Base-by-base conservation (phyloP, 2,888 invertebrate genomes). In the Papilio protenor region DNA sequence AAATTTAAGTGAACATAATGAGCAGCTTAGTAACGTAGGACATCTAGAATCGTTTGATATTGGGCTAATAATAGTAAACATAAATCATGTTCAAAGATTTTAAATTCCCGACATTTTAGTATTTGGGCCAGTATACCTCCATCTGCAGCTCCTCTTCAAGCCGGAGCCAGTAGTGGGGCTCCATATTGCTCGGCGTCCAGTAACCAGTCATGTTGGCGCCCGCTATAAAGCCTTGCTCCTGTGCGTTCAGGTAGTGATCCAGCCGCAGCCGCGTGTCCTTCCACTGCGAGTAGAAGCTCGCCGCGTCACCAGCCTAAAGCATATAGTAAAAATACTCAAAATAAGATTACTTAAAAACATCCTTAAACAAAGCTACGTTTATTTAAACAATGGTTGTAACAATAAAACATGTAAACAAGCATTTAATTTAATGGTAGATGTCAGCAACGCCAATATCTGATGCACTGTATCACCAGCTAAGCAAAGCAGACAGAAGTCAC, bases 181-280 rank as follows among this genome's bases (percentile, higher is more conserved):
- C 94, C 83, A 89, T 84, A 84, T 93, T 93, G 86, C 87, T 87
- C 3, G 93, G 86, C 0, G 81, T 81, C 94, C 94, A 93, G 85
- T 86, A 89, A 70, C 94, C 94, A 1, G 94, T 85, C 94, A 94
- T 94, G 86, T 94, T 94, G 81, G 89, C 87, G 40, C 93, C 94
- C 3, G 94, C 94, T 18, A 92, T 76, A 82, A 72, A 78, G n/a
- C 94, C 94, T 83, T 90, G 88, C 80, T 92, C 89, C 82, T 85
- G 85, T 0, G 94, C 94, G 81, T 87, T 90, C 21, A 77, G 77
- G 82, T 83, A 86, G 82, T 93, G 92, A 72, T 91, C 91, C 77
- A 87, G 80, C 0, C 94, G 88, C 21, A 89, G 73, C 2, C 94
- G 87, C 6, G 86, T 84, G 84, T 91, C 87, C 78, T 91, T 92